These are phyloP conservation scores for Slavum lentiscoides DNA, from an alignment of 2,888 invertebrate species.

Conservation along the genomic window DNA sequence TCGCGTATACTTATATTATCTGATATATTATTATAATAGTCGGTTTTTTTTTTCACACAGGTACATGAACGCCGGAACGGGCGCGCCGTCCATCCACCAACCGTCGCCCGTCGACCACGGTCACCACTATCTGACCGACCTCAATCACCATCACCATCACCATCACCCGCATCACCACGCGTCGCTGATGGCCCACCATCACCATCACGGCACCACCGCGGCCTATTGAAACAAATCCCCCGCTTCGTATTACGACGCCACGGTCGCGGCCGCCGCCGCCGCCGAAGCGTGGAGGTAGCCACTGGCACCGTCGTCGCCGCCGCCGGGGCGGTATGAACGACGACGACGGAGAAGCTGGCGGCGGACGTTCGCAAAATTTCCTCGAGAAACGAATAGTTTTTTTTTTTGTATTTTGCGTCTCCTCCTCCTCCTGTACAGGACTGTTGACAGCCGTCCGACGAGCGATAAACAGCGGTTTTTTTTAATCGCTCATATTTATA, in stretches of 20 bases:
- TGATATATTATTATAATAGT: no score
- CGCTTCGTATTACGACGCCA: slow-evolving; percentile 55
- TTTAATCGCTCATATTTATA: neutral
- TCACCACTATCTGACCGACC: slow-evolving; percentile 64
- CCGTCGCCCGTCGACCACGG: slow-evolving; percentile 63
- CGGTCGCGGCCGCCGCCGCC: neutral
- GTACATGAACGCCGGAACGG: slow-evolving; percentile 60
- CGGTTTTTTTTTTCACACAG: neutral
- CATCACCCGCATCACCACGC: slow-evolving; percentile 62
- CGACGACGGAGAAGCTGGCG: no score
- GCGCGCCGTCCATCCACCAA: slow-evolving; percentile 66
- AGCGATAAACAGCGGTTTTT: no score
- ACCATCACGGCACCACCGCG: slow-evolving; percentile 70
- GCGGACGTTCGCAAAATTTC: no score
- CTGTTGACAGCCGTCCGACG: no score
- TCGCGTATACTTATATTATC: no score
- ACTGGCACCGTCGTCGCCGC: neutral
- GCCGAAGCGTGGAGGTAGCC: neutral
- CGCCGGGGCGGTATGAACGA: neutral
- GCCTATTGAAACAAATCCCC: slow-evolving; percentile 68
- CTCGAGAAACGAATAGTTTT: no score
- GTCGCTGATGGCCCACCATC: slow-evolving; percentile 66
- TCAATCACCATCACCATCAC: slow-evolving; percentile 62
- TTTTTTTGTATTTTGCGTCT: no score
- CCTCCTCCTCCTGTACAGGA: no score